Conservation (phyloP, 1,140 invertebrate species). For the Pseudomyrmex gracilis region DNA sequence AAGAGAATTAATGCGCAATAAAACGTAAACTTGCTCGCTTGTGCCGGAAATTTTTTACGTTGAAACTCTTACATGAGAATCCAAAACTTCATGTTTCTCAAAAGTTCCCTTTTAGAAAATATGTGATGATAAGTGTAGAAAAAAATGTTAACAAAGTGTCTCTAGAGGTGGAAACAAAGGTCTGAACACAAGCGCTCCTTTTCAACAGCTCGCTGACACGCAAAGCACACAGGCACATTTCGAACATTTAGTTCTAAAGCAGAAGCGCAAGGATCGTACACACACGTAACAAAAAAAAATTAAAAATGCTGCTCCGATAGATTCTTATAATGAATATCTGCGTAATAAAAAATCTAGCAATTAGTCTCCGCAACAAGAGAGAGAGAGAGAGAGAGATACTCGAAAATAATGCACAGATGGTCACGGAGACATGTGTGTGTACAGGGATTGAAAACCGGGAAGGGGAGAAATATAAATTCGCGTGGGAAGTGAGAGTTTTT, state of each 20-base stretch:
- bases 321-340: neutral
- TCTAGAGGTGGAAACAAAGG: neutral
- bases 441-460: neutral
- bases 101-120: neutral
- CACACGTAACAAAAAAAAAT: neutral
- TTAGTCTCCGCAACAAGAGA: constrained; percentile 26
- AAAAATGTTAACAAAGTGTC: neutral
- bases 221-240: constrained; percentile 36
- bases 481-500: neutral
- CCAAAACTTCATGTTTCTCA: neutral
- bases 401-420: constrained; percentile 4
- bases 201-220: constrained; percentile 44
- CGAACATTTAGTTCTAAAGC: neutral
- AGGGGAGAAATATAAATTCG: constrained; percentile 14
- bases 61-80: neutral
- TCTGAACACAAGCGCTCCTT: constrained; percentile 52
- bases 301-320: constrained; percentile 6
- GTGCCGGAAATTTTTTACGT: neutral
- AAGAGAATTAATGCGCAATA: neutral
- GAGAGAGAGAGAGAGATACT: constrained; percentile 13
- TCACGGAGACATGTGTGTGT: no score
- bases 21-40: constrained; percentile 2
- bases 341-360: constrained; percentile 28
- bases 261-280: neutral
- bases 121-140: neutral